Evolutionary conservation across 2,113 vertebrate genomes (phyloP).

Genomic region (Emydura subglobosa): DNA sequence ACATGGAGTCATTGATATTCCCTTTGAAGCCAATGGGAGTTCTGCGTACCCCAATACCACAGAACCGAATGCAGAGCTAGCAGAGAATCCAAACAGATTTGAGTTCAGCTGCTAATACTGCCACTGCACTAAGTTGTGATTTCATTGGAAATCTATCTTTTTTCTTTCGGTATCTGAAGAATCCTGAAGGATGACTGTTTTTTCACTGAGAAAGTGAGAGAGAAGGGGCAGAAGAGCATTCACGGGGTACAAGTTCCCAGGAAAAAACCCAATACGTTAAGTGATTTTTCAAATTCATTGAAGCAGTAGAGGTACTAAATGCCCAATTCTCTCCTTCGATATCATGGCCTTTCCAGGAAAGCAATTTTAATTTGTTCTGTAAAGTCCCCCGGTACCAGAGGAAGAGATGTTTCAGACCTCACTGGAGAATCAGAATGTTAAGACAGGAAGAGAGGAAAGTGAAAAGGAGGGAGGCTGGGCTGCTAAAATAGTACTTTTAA

Average conservation of each 20-base stretch:
- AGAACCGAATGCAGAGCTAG: slow-evolving; percentile 31
- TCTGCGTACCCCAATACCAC: slow-evolving; percentile 9
- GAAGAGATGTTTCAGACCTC: not conserved
- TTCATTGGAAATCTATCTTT: slow-evolving; percentile 42
- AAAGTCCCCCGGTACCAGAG: not conserved
- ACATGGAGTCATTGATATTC: slow-evolving; percentile 70
- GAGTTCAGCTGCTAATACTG: slow-evolving; percentile 32
- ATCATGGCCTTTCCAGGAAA: slow-evolving; percentile 1
- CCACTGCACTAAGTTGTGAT: not conserved
- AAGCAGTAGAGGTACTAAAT: not conserved
- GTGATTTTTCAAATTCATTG: not conserved
- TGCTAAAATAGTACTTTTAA: not conserved
- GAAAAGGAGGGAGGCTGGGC: not conserved
- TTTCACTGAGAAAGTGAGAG: not conserved
- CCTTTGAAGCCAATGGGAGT: slow-evolving; percentile 57
- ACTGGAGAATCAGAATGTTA: not conserved
- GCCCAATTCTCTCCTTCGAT: not conserved
- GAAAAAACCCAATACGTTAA: not conserved
- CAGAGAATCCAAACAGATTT: slow-evolving; percentile 34
- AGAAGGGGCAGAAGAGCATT: not conserved
- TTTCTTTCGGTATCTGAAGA: not conserved
- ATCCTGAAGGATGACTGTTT: slow-evolving; percentile 1
- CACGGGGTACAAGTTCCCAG: not conserved
- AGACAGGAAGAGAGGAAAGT: slow-evolving; percentile 1
- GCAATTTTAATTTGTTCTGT: not conserved